Evolutionary conservation across 2,888 invertebrate genomes (phyloP), one percentile per base, ranked within the genome.

Genomic region (Electrophaes corylata): DNA sequence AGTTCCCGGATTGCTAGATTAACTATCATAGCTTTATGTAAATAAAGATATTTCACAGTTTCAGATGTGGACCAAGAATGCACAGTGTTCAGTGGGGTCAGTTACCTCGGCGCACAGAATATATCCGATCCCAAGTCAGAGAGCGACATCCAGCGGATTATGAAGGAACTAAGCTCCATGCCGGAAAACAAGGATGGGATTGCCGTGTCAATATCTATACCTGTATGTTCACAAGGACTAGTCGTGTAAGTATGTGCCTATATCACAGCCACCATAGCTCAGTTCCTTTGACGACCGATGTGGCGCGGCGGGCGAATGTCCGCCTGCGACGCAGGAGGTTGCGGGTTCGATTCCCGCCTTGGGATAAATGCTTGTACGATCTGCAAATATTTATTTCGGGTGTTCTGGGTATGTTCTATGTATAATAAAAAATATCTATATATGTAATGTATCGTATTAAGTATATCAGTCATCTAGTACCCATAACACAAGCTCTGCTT

Each of bases 101-200:
- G 97, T 60, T 98, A 98, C 91, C 93, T 99, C 70, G 98, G 98
- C 40, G 96, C 97, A 10, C 96, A 97, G 51, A 95, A 95, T 67
- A 98, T 99, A 71, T 96, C 96, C 78, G 96, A 97, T 10, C 98
- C 98, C 0, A 96, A 98, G 83, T 97, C 97, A 16, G 98, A 98
- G 87, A 92, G 92, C 8, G 98, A 98, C 91, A 98, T 99, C 62
- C 97, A 98, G 82, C 93, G 96, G 50, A 98, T 98, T 80, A 98
- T 99, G 96, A 94, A 95, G 65, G 96, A 98, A 76, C 92, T 99
- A 47, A 98, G 98, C 81, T 96, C 96, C 67, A 93, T 92, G 95
- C 96, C 85, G 0, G 91, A 93, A 70, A 94, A 93, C 66, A 85
- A 92, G 14, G 94, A 95, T 78, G 96, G 97, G 4, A 96, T 99